Base-by-base conservation (phyloP, 2,113 vertebrate genomes). In the Anoura caudifer region DNA sequence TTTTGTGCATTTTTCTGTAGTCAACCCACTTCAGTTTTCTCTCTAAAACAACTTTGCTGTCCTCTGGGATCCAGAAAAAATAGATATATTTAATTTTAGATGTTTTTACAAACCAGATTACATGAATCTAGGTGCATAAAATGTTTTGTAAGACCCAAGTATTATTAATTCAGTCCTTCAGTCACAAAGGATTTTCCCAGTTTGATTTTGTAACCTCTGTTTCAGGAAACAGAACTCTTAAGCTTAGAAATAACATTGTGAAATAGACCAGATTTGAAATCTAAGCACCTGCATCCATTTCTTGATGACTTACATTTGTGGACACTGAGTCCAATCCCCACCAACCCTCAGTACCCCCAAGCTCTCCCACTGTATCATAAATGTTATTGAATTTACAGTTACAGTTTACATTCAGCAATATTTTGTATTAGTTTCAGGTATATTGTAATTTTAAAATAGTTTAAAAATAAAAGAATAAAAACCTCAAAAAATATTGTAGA, bases 81-180 rank as follows among this genome's bases (percentile, higher is more conserved):
- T 72, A 15, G 5, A 72, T 87, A 16, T 76, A 33, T 5, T 52
- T 92, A 73, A 72, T 7, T 94, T 4, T 20, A 33, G 31, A 61
- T 70, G 2, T 16, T 87, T 94, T 95, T 61, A 65, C 33, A 96
- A 95, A 90, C 28, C 16, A 87, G 17, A 77, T 90, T 81, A 65
- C 5, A 43, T 90, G 73, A 81, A 59, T 88, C 4, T 85, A 90
- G 41, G n/a, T 36, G 33, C 15, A 77, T 16, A 36, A 91, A 69
- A 56, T 5, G 87, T 87, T 87, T 93, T 36, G 50, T 87, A 72
- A 97, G 50, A 90, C 7, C 17, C 15, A 70, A 36, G 13, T 47
- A 65, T 83, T 83, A 63, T 77, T 33, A 81, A 86, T 89, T 95
- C 56, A 65, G 31, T 47, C 24, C 43, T 93, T 38, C 19, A 12